Base-by-base conservation (phyloP, 1,140 invertebrate species). In the Ditylenchus dipsaci region DNA sequence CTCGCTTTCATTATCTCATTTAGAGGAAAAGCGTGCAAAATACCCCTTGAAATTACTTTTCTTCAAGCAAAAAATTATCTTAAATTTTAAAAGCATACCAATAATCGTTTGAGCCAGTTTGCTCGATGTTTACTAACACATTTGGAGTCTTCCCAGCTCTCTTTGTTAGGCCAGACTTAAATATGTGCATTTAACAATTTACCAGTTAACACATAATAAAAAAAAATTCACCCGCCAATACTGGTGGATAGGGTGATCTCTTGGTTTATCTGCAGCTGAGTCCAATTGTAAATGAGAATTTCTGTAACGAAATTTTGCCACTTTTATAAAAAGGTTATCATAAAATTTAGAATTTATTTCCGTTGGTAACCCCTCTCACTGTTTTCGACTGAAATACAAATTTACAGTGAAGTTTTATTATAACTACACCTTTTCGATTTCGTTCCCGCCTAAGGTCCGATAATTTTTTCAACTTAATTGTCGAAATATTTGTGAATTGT, bases 71-170 rank as follows among this genome's bases (percentile, higher is more conserved):
- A 3, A 38, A 38, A 38, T 5, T 38, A 11, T 3, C 3, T 38
- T 38, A 11, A 38, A 11, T 38, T n/a, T n/a, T 38, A 38, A 38
- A 38, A 5, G 11, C 23, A 78, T 78, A 38, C 78, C 79, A 83
- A 61, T 83, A 82, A 64, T 82, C 80, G 64, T 82, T 82, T 23
- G 60, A 47, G 27, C 80, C 80, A 17, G 79, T 79, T 63, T 82
- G 80, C 63, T 82, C 80, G 21, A 82, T 68, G 49, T 82, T 82
- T 13, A 82, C 74, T 43, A 82, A 57, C 15, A 71, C 68, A 65
- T 82, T 77, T 0, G 75, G 73, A 11, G 68, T 81, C 60, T 76
- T 73, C 27, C 63, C 79, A 17, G 78, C 65, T 27, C 56, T 53
- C 7, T 76, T 72, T 13, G 75, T 81, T 19, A 82, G 65, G 5